Conservation (phyloP, 2,113 vertebrate genomes). For the Daboia siamensis region DNA sequence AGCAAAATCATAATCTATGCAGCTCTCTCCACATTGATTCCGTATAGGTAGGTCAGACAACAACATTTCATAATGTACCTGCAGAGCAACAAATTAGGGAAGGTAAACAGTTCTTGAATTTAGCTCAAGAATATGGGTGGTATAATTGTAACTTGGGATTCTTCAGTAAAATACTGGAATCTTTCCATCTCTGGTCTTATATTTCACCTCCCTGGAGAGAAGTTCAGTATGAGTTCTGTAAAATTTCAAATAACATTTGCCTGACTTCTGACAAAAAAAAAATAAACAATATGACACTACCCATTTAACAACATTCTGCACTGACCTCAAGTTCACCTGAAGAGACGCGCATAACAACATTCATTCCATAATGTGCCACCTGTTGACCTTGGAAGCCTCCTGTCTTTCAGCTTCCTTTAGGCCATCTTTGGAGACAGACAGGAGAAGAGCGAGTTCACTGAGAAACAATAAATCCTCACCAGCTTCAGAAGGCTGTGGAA, state of each 20-base stretch:
- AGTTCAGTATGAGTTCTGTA: slow-evolving; percentile 8
- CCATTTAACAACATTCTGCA: neutral
- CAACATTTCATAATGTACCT: neutral
- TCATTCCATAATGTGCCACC: slow-evolving; percentile 11
- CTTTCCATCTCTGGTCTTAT: too few species aligned
- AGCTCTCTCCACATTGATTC: neutral
- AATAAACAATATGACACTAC: slow-evolving; percentile 21
- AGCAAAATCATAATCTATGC: neutral
- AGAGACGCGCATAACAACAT: neutral
- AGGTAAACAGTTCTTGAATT: neutral
- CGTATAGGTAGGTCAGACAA: neutral
- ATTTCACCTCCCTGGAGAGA: neutral
- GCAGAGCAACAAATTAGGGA: neutral
- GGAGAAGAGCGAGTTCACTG: slow-evolving; percentile 34
- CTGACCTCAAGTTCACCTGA: slow-evolving; percentile 47
- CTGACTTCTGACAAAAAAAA: slow-evolving; percentile 17
- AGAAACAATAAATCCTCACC: slow-evolving; percentile 33
- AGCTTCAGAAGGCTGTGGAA: neutral
- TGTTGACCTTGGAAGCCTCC: neutral
- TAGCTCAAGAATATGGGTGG: neutral
- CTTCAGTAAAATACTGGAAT: neutral
- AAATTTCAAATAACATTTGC: slow-evolving; percentile 9
- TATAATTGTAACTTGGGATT: neutral
- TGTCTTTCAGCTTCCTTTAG: neutral
- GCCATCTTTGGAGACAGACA: neutral